Base-by-base conservation (phyloP, 2,797 vertebrate species). In the Melanotaenia pygmaea region DNA sequence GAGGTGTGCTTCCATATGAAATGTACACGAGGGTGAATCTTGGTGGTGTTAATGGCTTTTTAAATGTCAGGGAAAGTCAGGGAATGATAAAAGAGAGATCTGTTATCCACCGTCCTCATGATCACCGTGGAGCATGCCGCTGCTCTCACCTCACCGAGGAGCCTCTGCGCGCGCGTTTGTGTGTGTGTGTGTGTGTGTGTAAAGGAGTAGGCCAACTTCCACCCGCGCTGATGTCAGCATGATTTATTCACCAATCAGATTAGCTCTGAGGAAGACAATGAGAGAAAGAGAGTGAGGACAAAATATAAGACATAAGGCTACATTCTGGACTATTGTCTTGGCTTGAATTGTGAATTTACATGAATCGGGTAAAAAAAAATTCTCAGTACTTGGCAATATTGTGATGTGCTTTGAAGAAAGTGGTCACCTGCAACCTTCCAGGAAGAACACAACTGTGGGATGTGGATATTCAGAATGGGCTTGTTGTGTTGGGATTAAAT, bases 51-150 rank as follows among this genome's bases (percentile, higher is more conserved):
- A 95, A 95, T 95, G 92, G 94, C 93, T 95, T 95, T 95, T 95
- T 95, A 95, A 95, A 95, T 95, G 94, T 95, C 95, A 95, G 90
- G 90, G 93, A 95, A 94, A 94, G 94, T 94, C 94, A 93, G 90
- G 86, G 92, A 94, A 94, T 95, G 94, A 95, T 95, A 95, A 95
- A 94, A 93, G 88, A 92, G 89, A 93, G 93, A 94, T 94, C 86
- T 91, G 94, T 94, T 95, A 94, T 95, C 94, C 93, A 89, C 91
- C 89, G 91, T 94, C 91, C 91, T 89, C 92, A 86, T 92, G 92
- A 94, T 94, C 92, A 90, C 91, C 81, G 60, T 57, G 59, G 69
- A 89, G 86, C 83, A 83, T 47, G 66, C 68, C 26, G 56, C 83
- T 58, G 70, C 82, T 83, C 83, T 79, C 86, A 81, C 84, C 82